phyloP scores from a whole-genome alignment of 2,113 vertebrate species.

The Chionis minor region DNA sequence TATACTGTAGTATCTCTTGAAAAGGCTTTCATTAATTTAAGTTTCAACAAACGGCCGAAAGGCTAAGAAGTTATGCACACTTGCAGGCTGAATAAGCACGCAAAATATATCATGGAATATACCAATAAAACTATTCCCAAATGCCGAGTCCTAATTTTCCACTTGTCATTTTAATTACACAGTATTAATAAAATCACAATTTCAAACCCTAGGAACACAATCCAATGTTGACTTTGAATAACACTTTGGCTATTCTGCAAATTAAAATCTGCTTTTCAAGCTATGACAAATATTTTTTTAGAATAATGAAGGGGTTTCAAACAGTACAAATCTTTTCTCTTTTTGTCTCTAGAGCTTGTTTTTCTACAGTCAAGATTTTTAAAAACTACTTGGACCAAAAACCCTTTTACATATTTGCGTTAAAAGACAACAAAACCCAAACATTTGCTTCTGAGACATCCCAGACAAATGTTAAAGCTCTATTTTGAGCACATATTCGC shows the following conservation, averaged over 20 bases:
- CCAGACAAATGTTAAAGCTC: not conserved
- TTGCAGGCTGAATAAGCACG: not conserved
- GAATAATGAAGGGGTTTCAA: not conserved
- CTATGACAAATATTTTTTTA: slow-evolving; percentile 21
- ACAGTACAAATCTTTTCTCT: not conserved
- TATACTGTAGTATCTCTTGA: not conserved
- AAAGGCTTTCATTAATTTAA: not conserved
- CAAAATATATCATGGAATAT: not conserved
- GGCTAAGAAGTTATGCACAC: not conserved
- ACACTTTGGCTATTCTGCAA: not conserved
- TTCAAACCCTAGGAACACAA: slow-evolving; percentile 8
- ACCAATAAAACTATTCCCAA: not conserved
- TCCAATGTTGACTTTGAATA: slow-evolving; percentile 1
- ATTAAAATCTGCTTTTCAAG: slow-evolving; percentile 44
- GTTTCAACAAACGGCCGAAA: not conserved
- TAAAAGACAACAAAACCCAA: not conserved
- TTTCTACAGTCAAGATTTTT: not conserved
- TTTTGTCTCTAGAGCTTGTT: not conserved
- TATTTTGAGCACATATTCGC: not conserved
- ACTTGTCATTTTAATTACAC: slow-evolving; percentile 23
- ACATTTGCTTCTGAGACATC: not conserved
- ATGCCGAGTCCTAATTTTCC: not conserved
- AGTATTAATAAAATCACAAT: slow-evolving; percentile 19
- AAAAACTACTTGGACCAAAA: not conserved
- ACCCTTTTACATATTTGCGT: not conserved